Conservation (phyloP, 2,113 vertebrate species). For the Sclerurus mexicanus region DNA sequence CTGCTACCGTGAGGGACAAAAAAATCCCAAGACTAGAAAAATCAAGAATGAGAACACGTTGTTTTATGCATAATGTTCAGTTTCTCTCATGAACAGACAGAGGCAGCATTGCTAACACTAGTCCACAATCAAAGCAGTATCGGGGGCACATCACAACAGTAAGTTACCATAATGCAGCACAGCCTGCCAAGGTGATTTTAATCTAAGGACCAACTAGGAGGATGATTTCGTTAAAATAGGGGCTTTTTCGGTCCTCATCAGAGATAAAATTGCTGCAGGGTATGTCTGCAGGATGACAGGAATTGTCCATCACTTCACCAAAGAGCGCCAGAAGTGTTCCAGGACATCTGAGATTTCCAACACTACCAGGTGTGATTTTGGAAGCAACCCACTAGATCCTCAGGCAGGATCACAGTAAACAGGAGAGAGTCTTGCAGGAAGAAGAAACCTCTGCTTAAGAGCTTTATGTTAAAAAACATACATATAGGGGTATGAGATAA, state of each 20-base stretch:
- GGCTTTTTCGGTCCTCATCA: not conserved
- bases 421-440: not conserved
- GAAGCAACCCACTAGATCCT: not conserved
- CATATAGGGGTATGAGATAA: not conserved
- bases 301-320: not conserved
- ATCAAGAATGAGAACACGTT: not conserved
- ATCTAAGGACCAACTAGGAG: fast-evolving
- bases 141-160: not conserved
- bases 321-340: not conserved
- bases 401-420: not conserved
- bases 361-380: not conserved
- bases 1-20: not conserved
- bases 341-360: not conserved
- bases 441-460: not conserved
- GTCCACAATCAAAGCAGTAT: not conserved
- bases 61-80: not conserved
- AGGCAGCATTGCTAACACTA: not conserved
- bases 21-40: not conserved
- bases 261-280: not conserved
- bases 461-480: not conserved
- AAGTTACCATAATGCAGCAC: not conserved
- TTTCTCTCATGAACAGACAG: not conserved
- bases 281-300: not conserved
- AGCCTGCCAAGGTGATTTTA: not conserved
- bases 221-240: not conserved